phyloP scores from a whole-genome alignment of 2,888 invertebrate genomes.

The Dilophus febrilis region DNA sequence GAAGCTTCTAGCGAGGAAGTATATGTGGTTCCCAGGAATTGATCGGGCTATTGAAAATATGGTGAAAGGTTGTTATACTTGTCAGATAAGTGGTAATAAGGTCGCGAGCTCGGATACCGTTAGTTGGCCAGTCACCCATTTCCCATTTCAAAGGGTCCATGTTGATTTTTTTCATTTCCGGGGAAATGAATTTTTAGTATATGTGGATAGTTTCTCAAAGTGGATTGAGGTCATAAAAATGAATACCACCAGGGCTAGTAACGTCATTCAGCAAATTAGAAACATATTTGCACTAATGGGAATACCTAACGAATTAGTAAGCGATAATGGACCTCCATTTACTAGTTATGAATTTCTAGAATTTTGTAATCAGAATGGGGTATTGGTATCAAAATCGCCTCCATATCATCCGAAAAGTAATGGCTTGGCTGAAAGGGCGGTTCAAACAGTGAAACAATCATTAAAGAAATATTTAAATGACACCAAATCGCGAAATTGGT shows the following conservation, averaged over 20 bases:
- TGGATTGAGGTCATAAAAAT: conserved; percentile 10
- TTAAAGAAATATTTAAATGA: background rate
- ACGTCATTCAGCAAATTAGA: too few relatives aligned
- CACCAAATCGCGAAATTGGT: too few relatives aligned
- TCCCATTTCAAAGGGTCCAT: conserved; percentile 10
- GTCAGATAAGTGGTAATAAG: background rate
- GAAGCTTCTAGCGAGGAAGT: conserved; percentile 6
- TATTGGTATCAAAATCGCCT: too few relatives aligned
- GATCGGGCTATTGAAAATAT: conserved; percentile 10
- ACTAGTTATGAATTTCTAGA: too few relatives aligned
- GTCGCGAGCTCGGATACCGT: background rate
- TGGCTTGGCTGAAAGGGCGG: background rate
- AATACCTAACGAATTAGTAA: too few relatives aligned
- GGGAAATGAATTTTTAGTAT: background rate
- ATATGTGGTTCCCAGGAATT: conserved; percentile 11
- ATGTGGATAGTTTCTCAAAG: conserved; percentile 11
- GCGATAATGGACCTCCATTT: too few relatives aligned
- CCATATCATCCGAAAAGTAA: too few relatives aligned
- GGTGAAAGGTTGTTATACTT: conserved; percentile 4
- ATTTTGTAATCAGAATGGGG: too few relatives aligned
- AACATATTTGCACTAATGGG: too few relatives aligned
- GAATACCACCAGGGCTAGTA: conserved; percentile 1
- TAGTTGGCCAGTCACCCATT: conserved; percentile 5
- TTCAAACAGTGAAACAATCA: background rate
- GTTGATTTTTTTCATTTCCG: conserved; percentile 3